phyloP scores from a whole-genome alignment of 2,113 vertebrate species.

The Oenanthe melanoleuca region DNA sequence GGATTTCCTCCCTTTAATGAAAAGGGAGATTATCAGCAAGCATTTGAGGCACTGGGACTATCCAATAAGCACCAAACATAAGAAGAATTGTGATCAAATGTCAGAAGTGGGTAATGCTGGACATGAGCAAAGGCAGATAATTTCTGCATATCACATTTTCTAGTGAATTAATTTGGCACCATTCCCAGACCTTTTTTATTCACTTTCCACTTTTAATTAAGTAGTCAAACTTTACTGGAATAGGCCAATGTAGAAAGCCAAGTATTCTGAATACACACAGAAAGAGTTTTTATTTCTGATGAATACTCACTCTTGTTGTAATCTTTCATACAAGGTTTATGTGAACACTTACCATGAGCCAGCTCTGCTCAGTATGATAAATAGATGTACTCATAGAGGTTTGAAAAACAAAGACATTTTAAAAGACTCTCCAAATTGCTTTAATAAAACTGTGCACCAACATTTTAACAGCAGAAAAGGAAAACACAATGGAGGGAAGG shows the following conservation, averaged over 20 bases:
- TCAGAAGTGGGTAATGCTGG: neutral
- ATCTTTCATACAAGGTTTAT: neutral
- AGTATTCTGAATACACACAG: neutral
- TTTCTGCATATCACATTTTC: constrained; percentile 46
- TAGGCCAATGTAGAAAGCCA: constrained; percentile 11
- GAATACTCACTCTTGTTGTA: neutral
- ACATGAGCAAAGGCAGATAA: constrained; percentile 23
- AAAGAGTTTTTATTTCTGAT: neutral
- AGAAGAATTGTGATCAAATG: neutral
- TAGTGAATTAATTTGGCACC: constrained; percentile 37
- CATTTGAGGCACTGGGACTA: neutral
- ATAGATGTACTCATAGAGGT: neutral
- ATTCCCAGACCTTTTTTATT: constrained; percentile 42
- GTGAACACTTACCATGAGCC: neutral
- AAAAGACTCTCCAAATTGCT: neutral
- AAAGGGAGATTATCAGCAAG: neutral
- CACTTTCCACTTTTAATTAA: constrained; percentile 53
- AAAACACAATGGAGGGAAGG: accelerated
- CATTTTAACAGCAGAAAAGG: neutral
- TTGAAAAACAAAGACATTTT: neutral
- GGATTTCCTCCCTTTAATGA: neutral
- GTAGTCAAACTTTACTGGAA: constrained; percentile 62
- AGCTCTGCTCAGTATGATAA: neutral
- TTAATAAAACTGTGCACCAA: neutral
- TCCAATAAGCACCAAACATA: neutral